phyloP scores from a whole-genome alignment of 2,888 invertebrate genomes.

The Elmis aenea region DNA sequence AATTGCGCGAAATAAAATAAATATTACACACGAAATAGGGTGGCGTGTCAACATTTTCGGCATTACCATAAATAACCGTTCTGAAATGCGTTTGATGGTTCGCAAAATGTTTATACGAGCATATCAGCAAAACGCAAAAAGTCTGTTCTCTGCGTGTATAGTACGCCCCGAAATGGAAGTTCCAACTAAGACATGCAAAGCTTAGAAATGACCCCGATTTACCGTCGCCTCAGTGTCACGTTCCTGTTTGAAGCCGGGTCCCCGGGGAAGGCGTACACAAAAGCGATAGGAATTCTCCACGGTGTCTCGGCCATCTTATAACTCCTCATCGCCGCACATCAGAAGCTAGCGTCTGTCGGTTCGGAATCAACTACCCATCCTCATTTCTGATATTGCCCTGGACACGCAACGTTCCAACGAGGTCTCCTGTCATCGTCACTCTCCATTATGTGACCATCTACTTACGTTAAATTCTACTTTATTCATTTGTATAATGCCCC shows the following conservation, averaged over 20 bases:
- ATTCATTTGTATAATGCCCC: slow-evolving; percentile 20
- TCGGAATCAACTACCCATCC: slow-evolving; percentile 26
- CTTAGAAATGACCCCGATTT: slow-evolving; percentile 43
- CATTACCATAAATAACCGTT: no score
- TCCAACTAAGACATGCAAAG: slow-evolving; percentile 37
- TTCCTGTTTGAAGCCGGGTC: slow-evolving; percentile 38
- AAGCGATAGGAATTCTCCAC: slow-evolving; percentile 27
- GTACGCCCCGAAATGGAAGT: slow-evolving; percentile 21
- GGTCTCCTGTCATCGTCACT: slow-evolving; percentile 33
- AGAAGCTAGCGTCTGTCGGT: slow-evolving; percentile 29
- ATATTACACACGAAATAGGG: no score
- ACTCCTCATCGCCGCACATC: slow-evolving; percentile 32
- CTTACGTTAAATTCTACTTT: slow-evolving; percentile 19
- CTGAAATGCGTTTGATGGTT: no score
- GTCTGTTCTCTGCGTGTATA: slow-evolving; percentile 8
- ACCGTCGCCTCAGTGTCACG: slow-evolving; percentile 37
- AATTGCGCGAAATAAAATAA: no score
- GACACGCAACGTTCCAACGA: slow-evolving; percentile 31
- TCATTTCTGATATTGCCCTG: slow-evolving; percentile 25
- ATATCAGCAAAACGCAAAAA: slow-evolving; percentile 17
- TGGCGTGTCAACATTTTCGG: no score
- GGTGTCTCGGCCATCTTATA: slow-evolving; percentile 31
- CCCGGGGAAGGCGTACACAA: slow-evolving; percentile 31
- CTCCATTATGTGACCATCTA: slow-evolving; percentile 30
- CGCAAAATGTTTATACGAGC: no score